Evolutionary conservation across 2,888 invertebrate species (phyloP), one percentile per base, ranked within the genome.

Genomic region (Osmoderma eremita): DNA sequence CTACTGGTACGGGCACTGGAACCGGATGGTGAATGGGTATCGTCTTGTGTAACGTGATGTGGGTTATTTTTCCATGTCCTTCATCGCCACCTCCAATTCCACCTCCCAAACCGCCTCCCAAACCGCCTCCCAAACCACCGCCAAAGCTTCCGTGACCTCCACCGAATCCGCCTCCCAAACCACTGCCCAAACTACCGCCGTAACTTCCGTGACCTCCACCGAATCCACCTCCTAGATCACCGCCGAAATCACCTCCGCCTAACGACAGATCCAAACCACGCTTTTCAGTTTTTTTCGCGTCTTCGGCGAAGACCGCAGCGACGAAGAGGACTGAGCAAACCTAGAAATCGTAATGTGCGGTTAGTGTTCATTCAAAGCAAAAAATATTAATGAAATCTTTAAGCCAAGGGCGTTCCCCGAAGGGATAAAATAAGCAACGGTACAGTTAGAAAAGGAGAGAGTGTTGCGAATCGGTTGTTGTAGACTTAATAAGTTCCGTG

Each of bases 1-100:
- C 68, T 4, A 68, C 65, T 30, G 64, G 68, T 12, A 65, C 65
- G 18, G 68, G 68, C 8, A 56, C 45, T 13, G 65, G 68, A 24
- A 66, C 65, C 8, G 68, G 68, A 20, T 65, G 65, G 20, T 53
- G 68, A 12, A 68, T 58, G 18, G 65, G 54, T 12, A 68, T 68
- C 22, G 58, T 51, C 39, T 68, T 68, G 12, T 65, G 65, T 1
- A 68, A 49, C 3, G 68, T 68, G 49, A 68, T 68, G 54, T 68
- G 68, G 36, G 68, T 68, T 36, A 68, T 63, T 38, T 68, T 65
- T 24, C 68, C 68, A 18, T 66, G 63, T 36, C 63, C 65, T 48
- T 54, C 65, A 15, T 42, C 68, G 8, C 61, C 68, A 12, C 64
- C 65, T 20, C 68, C 68, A 1, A 45, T n/a, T 20, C 68, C 68